Evolutionary conservation across 2,888 invertebrate genomes (phyloP), one percentile per base, ranked within the genome.

Genomic region (Philaethria dido): DNA sequence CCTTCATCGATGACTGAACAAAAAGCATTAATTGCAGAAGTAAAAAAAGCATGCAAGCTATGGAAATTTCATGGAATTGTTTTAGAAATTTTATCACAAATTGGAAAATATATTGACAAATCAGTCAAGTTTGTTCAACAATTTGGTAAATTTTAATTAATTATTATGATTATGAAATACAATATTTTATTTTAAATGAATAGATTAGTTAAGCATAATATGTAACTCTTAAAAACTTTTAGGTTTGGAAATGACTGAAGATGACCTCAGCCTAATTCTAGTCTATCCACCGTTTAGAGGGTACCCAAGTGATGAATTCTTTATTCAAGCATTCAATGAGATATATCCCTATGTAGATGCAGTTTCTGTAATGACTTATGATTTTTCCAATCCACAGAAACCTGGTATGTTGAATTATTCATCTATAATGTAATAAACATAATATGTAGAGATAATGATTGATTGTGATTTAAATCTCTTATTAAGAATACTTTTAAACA

Each of bases 281-380:
- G 97, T 97, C 13, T 94, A 98, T 76, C 98, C 98, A 50, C 97
- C 98, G 3, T 94, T 94, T 75, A 87, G 94, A 75, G 94, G 95
- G 66, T 94, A 94, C 72, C 92, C 93, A 52, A 87, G 89, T 6
- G 95, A 96, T 78, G 93, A 96, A 75, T 97, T 98, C 85, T 93
- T 93, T 36, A 90, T 94, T 64, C 93, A 95, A 73, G 95, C 98
- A 74, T 97, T 98, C 84, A 95, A 97, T 77, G 93, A 94, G 55
- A 93, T 99, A 60, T 95, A 95, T 70, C 94, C 96, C 5, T 93
- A 95, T 83, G 94, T 99, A 0, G 95, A 96, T 77, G 97, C 95
- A 25, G 98, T 99, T 80, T 98, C 98, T 39, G 93, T 99, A n/a
- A 99, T 99, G 98, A 98, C 98, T 0, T 99, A 99, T 81, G 99